Percentiles rank a stretch among this genome's conserved stretches.
Conservation (phyloP, 2,888 invertebrate genomes). For the Heteromyza rotundicornis region DNA sequence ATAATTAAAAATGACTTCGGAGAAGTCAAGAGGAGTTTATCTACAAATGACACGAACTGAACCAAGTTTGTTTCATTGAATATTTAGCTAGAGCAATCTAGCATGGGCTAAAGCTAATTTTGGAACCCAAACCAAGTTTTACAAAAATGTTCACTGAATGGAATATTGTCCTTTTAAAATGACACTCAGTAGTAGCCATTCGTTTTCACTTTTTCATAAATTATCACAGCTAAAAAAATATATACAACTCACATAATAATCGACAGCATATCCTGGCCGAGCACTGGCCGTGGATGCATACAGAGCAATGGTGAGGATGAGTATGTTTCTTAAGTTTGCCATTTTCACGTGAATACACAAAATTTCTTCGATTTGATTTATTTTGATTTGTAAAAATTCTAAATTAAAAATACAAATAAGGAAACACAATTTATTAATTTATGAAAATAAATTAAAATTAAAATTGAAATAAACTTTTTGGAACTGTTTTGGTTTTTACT, state of each 20-base stretch:
- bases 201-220: background rate
- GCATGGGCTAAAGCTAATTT: too few species aligned
- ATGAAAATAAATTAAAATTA: conserved; percentile 8
- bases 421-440: conserved; percentile 6
- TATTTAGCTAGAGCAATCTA: too few species aligned
- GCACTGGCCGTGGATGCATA: conserved; percentile 52
- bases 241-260: conserved; percentile 71
- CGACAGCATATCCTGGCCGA: conserved; percentile 65
- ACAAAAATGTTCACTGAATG: too few species aligned
- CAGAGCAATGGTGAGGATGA: conserved; percentile 52
- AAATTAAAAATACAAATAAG: conserved; percentile 29
- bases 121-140: too few species aligned
- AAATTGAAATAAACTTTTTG: conserved; percentile 16
- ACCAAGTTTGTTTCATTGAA: too few species aligned
- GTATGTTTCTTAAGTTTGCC: conserved; percentile 51
- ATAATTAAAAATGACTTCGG: too few species aligned
- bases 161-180: too few species aligned
- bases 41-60: too few species aligned
- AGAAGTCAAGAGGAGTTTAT: too few species aligned
- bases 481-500: conserved; percentile 33
- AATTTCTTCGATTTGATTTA: conserved; percentile 20
- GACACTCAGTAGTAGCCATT: too few species aligned
- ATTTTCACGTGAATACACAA: conserved; percentile 36
- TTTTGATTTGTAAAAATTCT: conserved; percentile 30
- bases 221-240: background rate